Evolutionary conservation across 2,113 vertebrate species (phyloP), one percentile per base, ranked within the genome.

Genomic region (Pygoscelis antarcticus): DNA sequence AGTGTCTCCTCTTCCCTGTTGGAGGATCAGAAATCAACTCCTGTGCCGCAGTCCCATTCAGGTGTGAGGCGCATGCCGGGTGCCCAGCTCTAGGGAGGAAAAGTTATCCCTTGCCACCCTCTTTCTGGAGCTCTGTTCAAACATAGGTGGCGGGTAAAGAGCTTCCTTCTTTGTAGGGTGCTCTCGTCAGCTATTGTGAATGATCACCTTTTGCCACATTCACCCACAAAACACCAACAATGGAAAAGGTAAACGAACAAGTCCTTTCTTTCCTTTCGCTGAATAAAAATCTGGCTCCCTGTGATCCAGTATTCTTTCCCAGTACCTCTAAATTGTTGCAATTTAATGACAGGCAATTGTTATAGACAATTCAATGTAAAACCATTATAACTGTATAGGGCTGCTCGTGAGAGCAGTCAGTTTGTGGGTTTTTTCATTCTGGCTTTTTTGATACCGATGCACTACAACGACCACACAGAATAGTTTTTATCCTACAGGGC

Each of bases 1-100:
- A 25, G 16, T 9, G 9, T 61, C 27, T 86, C 18, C 32, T 61
- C 58, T 69, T 84, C 25, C 27, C 7, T 0, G 0, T 0, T 21
- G 20, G 10, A 58, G 27, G 6, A 68, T 34, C 5, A 13, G 51
- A 83, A 91, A 32, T 10, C 18, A 7, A 4, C 7, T 36, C 32
- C 44, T 40, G 14, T 78, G 47, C 62, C 4, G 1, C 72, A 52
- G 54, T 5, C 11, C 21, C 10, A 3, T 57, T 51, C 55, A 23
- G 29, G 10, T 7, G 18, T 65, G 64, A 60, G 57, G 57, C 2
- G 2, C 15, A 18, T 1, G 1, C 2, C 6, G 6, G 11, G 16
- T 34, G 23, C 38, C 25, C 52, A 57, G 27, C 25, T 54, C 60
- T 40, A 22, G 27, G 32, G 18, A 55, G 36, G 17, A 79, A 68